phyloP scores from a whole-genome alignment of 1,140 invertebrate genomes.

The Platorchestia sp. region DNA sequence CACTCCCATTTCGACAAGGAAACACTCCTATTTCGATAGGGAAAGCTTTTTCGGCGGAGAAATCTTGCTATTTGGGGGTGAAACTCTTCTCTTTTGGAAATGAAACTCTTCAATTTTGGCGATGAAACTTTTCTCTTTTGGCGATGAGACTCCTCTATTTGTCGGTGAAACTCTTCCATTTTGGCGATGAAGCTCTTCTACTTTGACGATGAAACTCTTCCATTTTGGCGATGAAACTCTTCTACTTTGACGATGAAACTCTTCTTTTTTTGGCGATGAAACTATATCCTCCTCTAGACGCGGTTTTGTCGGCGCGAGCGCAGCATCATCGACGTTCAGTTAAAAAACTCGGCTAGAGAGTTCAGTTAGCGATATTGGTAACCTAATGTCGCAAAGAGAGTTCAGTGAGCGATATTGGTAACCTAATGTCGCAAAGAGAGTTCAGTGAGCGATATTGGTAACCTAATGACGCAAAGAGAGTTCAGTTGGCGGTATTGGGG shows the following conservation, averaged over 20 bases:
- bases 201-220: conserved; percentile 7
- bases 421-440: neutral
- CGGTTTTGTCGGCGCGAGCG: neutral
- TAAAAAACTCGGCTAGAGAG: neutral
- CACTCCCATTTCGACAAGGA: too few relatives aligned
- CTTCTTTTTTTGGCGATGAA: neutral
- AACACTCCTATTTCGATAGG: too few relatives aligned
- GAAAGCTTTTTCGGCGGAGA: too few relatives aligned
- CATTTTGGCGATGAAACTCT: too few relatives aligned
- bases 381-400: neutral
- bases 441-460: neutral
- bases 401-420: neutral
- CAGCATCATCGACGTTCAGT: neutral
- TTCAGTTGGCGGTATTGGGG: neutral
- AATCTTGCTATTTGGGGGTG: too few relatives aligned
- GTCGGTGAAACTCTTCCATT: neutral
- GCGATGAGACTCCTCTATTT: too few relatives aligned
- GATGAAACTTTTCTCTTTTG: too few relatives aligned
- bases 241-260: too few relatives aligned
- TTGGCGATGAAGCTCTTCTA: too few relatives aligned
- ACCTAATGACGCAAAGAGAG: neutral
- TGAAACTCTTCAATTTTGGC: too few relatives aligned
- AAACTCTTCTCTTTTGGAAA: too few relatives aligned
- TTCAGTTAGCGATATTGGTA: neutral
- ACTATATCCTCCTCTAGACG: neutral